Percentiles rank a stretch among this genome's conserved stretches.
Conservation (phyloP, 1,140 invertebrate species). For the Cydia splendana region DNA sequence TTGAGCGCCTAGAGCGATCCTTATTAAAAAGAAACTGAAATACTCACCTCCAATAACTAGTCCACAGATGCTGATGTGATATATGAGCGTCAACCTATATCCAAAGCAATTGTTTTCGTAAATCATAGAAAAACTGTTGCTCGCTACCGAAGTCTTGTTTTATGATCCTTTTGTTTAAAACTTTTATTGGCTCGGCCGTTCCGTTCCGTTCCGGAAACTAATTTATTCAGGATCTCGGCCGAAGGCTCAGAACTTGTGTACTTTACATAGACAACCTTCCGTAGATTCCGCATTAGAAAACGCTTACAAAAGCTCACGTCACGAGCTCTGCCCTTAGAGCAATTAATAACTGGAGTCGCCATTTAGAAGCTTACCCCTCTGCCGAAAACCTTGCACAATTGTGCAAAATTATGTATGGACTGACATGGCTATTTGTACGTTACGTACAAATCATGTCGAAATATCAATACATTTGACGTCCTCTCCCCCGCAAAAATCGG, state of each 20-base stretch:
- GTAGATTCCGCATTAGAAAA: background rate
- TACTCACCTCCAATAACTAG: no score
- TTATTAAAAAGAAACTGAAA: no score
- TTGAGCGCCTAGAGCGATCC: no score
- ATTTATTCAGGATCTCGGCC: conserved; percentile 71
- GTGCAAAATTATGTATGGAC: no score
- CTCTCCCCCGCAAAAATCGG: no score
- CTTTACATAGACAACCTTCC: background rate
- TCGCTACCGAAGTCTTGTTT: conserved; percentile 68
- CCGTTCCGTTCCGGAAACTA: conserved; percentile 71
- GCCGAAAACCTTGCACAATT: no score
- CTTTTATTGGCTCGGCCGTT: conserved; percentile 73
- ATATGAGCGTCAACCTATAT: background rate
- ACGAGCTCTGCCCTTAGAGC: no score
- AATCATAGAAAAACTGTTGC: conserved; percentile 71
- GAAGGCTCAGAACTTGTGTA: conserved; percentile 62
- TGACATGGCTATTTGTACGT: no score
- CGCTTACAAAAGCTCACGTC: background rate
- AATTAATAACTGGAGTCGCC: no score
- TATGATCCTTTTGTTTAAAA: conserved; percentile 80
- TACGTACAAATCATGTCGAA: no score
- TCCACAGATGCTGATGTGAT: background rate
- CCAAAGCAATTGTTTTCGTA: conserved; percentile 64
- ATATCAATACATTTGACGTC: no score
- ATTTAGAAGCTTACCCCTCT: no score